These are phyloP conservation scores for Danio kyathit DNA, from an alignment of 2,797 vertebrate genomes.

Conservation along the genomic window DNA sequence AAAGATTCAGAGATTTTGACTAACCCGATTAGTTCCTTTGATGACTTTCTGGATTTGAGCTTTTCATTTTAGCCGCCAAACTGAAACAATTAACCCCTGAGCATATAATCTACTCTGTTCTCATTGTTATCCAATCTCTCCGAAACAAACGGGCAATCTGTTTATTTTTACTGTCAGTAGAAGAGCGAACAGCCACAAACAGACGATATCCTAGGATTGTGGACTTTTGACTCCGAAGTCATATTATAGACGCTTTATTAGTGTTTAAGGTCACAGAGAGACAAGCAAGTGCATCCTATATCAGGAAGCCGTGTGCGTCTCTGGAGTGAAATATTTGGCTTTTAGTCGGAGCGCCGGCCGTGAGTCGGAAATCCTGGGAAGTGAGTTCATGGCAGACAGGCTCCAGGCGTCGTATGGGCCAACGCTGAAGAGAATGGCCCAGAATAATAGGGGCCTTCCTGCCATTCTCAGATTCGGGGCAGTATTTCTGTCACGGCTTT, in stretches of 20 bases:
- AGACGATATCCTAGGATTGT: conserved; percentile 57
- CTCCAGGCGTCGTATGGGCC: conserved; percentile 81
- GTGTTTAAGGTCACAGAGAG: conserved; percentile 87
- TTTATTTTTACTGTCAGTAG: conserved; percentile 61
- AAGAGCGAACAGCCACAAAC: conserved; percentile 44
- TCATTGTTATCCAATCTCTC: conserved; percentile 60
- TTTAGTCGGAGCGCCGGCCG: conserved; percentile 74
- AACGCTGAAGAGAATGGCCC: conserved; percentile 76
- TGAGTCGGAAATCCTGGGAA: conserved; percentile 88
- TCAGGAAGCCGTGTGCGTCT: conserved; percentile 86
- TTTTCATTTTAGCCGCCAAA: conserved; percentile 46
- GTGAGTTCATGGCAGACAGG: conserved; percentile 81
- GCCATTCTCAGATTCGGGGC: conserved; percentile 83
- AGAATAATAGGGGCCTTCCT: conserved; percentile 87
- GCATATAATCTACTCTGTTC: conserved; percentile 56
- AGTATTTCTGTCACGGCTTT: conserved; percentile 79
- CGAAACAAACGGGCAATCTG: conserved; percentile 55
- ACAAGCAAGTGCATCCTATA: conserved; percentile 91
- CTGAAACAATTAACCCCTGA: conserved; percentile 51
- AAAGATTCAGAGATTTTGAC: conserved; percentile 17
- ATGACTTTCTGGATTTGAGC: conserved; percentile 18
- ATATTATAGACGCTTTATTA: conserved; percentile 89
- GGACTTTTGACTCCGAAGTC: conserved; percentile 74
- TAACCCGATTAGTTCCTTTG: conserved; percentile 44
- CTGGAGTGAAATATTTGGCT: conserved; percentile 86